Evolutionary conservation across 2,888 invertebrate species (phyloP), one percentile per base, ranked within the genome.

Genomic region (Meiosimyza decipiens): DNA sequence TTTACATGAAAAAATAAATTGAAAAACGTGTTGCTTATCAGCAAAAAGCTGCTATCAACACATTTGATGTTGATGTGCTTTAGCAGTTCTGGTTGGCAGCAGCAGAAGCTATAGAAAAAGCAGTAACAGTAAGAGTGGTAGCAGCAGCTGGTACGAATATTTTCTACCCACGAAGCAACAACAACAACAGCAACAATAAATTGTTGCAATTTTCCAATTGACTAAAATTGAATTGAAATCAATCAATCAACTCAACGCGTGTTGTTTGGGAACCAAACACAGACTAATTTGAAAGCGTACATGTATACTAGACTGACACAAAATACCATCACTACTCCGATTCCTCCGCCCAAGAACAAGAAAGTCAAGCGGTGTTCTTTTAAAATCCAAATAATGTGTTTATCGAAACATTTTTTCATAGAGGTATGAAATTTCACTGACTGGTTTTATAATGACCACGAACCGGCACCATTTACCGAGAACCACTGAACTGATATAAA

Each of bases 171-270:
- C 68, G 15, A 50, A 57, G 51, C 16, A 68, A 59, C 68, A 68
- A 59, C 16, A 68, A 59, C 68, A 68, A 50, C 57, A 68, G 59
- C 68, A 59, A 68, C n/a, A 68, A 69, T 50, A 74, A 74, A 74
- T 72, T 67, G 65, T 63, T 64, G 74, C 69, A 72, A 74, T 74
- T 74, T 74, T 69, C 64, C 74, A 74, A 72, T 74, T 71, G 54
- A 71, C 71, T 73, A 67, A 73, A 73, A 71, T 71, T 72, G 71
- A 72, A 74, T 74, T 74, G 74, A 74, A 74, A 70, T 74, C 74
- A 74, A 74, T 74, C 74, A 74, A 74, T 72, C 69, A 60, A 69
- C 16, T 60, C 69, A 69, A 60, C 60, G 33, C 60, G 69, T 59
- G 50, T 69, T 28, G 50, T 69, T 28, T 33, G 60, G 15, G 28